Evolutionary conservation across 2,888 invertebrate genomes (phyloP).

Genomic region (Orgyia antiqua): DNA sequence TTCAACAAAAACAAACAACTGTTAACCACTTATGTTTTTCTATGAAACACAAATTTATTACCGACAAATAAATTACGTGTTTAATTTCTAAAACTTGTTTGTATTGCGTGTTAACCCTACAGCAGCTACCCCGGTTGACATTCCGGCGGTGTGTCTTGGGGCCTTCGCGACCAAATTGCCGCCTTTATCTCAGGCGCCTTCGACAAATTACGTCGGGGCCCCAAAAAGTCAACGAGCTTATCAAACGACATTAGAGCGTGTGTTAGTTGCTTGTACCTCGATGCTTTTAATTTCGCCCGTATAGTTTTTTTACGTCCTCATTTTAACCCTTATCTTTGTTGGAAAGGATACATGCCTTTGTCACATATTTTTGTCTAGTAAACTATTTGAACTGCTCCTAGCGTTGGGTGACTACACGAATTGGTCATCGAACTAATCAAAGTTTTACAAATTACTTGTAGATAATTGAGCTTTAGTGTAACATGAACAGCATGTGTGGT

Average conservation of each 20-base stretch:
- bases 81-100: constrained; percentile 21
- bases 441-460: too few species aligned
- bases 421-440: too few species aligned
- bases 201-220: constrained; percentile 70
- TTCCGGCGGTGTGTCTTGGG: constrained; percentile 55
- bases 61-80: constrained; percentile 16
- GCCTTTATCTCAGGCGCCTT: constrained; percentile 74
- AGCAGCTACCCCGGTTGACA: constrained; percentile 40
- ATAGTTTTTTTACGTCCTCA: constrained; percentile 64
- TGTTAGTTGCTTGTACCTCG: constrained; percentile 69
- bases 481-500: too few species aligned
- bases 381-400: constrained; percentile 30
- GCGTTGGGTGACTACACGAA: constrained; percentile 24
- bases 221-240: constrained; percentile 66
- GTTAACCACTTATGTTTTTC: too few species aligned
- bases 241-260: constrained; percentile 63
- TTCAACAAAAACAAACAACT: too few species aligned
- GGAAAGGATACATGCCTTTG: constrained; percentile 50
- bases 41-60: constrained; percentile 19
- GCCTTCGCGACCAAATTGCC: constrained; percentile 48
- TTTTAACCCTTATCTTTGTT: constrained; percentile 60
- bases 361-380: constrained; percentile 49
- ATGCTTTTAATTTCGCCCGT: constrained; percentile 71
- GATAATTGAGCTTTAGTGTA: too few species aligned
- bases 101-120: constrained; percentile 39